Evolutionary conservation across 2,113 vertebrate species (phyloP), one percentile per base, ranked within the genome.

Genomic region (Capra hircus): DNA sequence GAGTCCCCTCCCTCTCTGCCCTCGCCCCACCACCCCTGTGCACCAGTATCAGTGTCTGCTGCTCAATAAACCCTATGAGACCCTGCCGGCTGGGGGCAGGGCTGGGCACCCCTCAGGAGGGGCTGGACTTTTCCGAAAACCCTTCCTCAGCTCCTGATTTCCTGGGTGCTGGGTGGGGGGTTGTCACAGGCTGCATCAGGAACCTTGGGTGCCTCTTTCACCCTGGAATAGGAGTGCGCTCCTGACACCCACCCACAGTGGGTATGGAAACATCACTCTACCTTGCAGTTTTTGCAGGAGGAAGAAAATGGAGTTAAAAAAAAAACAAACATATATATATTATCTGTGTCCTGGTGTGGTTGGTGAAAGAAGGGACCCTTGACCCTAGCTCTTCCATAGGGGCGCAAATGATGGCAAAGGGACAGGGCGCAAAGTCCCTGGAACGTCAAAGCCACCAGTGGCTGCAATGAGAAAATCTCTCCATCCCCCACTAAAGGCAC

Each of bases 31-130:
- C 52, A 57, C 52, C 80, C 97, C 92, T 96, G 97, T 92, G 87
- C 96, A 97, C 98, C 97, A 95, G 95, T 95, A 93, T 97, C 98
- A 98, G 95, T 98, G 97, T 95, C 94, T 96, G 97, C 98, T 97
- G 98, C 92, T 96, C 96, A 98, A 64, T 97, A 91, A 53, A 71
- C 97, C 97, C 98, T 84, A 53, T 33, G 78, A 96, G 97, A 96
- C 98, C 98, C 92, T 98, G 97, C 96, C 27, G 97, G 97, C 95
- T 96, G 96, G 95, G 91, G 94, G 97, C 96, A 93, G 97, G 97
- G 90, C 80, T 59, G 71, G 94, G 86, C n/a, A 2, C 57, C 89
- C 11, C 14, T 48, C 30, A 40, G 86, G 40, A n/a, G 45, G 60
- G 87, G 94, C 82, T 62, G 64, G 57, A 90, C 59, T 84, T 96